phyloP scores from a whole-genome alignment of 35 echinoderm and acorn worm genomes.

The Hemicentrotus pulcherrimus region DNA sequence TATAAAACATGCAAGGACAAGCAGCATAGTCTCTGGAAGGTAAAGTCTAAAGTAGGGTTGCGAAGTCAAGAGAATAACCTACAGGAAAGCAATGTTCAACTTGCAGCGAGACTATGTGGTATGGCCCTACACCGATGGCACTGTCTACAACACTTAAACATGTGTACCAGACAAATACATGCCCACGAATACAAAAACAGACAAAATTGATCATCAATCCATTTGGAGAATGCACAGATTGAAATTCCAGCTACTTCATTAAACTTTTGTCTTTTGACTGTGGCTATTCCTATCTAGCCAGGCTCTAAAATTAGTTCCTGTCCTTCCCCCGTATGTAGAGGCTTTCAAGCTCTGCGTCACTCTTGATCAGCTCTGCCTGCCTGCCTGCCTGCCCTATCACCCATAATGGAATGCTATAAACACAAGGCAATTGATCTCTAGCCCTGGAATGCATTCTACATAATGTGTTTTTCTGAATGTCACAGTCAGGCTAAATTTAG shows the following conservation, averaged over 20 bases:
- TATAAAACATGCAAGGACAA: too few species aligned
- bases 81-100: not conserved
- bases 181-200: not conserved
- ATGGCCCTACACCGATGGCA: not conserved
- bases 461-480: constrained; percentile 19
- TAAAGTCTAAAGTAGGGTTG: not conserved
- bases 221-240: constrained; percentile 9
- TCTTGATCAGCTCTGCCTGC: not conserved
- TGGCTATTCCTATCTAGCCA: not conserved
- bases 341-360: not conserved
- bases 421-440: not conserved
- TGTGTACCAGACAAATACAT: not conserved
- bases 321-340: not conserved
- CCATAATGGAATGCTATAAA: constrained; percentile 2
- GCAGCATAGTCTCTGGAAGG: too few species aligned
- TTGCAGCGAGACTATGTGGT: not conserved
- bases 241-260: constrained; percentile 3
- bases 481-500: not conserved
- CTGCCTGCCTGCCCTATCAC: not conserved
- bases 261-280: not conserved
- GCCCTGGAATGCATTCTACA: not conserved
- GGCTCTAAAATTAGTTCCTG: not conserved
- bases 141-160: not conserved
- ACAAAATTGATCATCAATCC: not conserved
- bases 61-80: not conserved